Evolutionary conservation across 2,888 invertebrate genomes (phyloP), one percentile per base, ranked within the genome.

Genomic region (Hypomecis atomaria): DNA sequence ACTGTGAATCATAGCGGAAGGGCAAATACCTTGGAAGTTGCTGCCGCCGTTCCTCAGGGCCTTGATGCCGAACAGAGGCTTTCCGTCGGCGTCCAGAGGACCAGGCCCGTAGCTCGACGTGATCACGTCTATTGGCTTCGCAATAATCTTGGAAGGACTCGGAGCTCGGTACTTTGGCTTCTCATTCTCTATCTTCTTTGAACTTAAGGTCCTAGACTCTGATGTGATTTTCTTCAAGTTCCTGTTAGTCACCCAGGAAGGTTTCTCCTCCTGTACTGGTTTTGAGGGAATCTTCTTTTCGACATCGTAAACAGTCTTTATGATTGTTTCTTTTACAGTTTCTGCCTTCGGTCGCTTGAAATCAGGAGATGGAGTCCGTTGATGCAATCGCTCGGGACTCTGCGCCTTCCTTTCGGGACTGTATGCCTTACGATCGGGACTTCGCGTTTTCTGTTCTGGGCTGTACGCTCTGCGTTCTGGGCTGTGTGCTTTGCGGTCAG

Each of bases 21-120:
- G 34, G 53, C 34, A 70, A 65, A 45, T 83, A 96, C 96, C 95
- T 94, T 95, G 94, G 74, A 94, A 94, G 83, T 94, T 94, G 74
- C 94, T 93, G 78, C 94, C 93, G 63, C 94, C 94, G 76, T 94
- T 94, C 74, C 90, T 85, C 65, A 97, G 92, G 62, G 97, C 97
- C 79, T 94, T 94, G 73, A 97, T 94, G 59, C 97, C 97, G 87
- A 97, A 97, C 62, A 97, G 90, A 33, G 97, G 97, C 62, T 94
- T 92, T 9, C 97, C 97, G 73, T 96, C 95, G 71, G 96, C 96
- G 81, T 97, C 97, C 3, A 96, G 95, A 36, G 97, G 97, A 0
- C 97, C 97, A 1, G 96, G 96, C 1, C 97, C 97, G 83, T 97
- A 97, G 82, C 96, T 96, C 1, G 96, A 96, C 4, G 96, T 96